These are phyloP conservation scores for Paguma larvata DNA, from an alignment of 2,797 vertebrate species.

Conservation along the genomic window DNA sequence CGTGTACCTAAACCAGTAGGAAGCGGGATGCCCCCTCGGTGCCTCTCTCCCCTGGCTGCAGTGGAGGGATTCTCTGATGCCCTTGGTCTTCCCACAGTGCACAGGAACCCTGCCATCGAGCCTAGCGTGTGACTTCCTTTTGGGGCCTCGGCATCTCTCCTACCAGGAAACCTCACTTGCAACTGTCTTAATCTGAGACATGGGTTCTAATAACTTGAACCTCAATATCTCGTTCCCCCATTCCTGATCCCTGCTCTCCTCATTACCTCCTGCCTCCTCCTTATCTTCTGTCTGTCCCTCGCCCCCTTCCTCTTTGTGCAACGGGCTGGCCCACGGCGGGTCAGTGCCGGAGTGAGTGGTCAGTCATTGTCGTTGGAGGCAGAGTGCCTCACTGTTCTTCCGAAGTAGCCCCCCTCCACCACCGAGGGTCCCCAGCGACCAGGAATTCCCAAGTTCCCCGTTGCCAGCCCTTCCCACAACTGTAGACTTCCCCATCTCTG, in stretches of 20 bases:
- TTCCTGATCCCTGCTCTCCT: neutral
- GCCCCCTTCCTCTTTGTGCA: neutral
- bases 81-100: neutral
- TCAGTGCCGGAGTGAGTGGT: neutral
- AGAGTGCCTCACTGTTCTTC: neutral
- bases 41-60: neutral
- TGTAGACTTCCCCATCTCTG: neutral
- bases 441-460: neutral
- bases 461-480: neutral
- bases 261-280: neutral
- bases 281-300: neutral
- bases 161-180: neutral
- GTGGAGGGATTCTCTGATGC: no score
- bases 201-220: neutral
- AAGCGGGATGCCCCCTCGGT: neutral
- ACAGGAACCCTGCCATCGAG: neutral
- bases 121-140: neutral
- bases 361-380: neutral
- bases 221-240: neutral
- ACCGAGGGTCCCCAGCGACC: neutral
- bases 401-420: neutral
- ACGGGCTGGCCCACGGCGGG: neutral
- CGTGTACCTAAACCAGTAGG: neutral
- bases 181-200: neutral
- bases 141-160: neutral